These are phyloP conservation scores for Brachycybe producta DNA, from an alignment of 2,888 invertebrate genomes.

Conservation along the genomic window DNA sequence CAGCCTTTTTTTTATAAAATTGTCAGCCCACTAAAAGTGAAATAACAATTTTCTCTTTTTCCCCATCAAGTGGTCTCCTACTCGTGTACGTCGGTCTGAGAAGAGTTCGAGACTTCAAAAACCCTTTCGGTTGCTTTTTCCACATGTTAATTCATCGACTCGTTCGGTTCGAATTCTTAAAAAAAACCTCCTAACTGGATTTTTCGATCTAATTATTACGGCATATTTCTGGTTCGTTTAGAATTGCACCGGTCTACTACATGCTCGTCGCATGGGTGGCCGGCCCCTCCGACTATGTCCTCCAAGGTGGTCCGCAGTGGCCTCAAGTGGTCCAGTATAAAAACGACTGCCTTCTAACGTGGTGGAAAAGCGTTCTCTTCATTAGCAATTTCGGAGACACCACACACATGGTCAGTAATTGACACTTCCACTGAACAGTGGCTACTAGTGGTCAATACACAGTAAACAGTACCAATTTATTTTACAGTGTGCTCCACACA, in stretches of 20 bases:
- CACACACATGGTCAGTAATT: constrained; percentile 1
- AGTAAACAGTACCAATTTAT: neutral
- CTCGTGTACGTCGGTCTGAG: constrained; percentile 4
- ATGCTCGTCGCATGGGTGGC: constrained; percentile 7
- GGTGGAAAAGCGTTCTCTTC: constrained; percentile 8
- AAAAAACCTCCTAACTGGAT: too few relatives aligned
- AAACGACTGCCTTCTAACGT: constrained; percentile 4
- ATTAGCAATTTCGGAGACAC: constrained; percentile 6
- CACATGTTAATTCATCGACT: too few relatives aligned
- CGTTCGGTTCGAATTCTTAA: too few relatives aligned
- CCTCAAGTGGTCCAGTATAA: neutral
- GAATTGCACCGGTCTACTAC: constrained; percentile 4
- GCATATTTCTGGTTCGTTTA: too few relatives aligned
- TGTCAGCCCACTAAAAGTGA: too few relatives aligned
- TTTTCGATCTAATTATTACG: too few relatives aligned
- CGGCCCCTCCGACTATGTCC: constrained; percentile 4
- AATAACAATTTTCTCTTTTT: too few relatives aligned
- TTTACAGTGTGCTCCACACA: constrained; percentile 1
- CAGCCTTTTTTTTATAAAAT: too few relatives aligned
- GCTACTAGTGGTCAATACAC: neutral
- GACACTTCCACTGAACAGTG: neutral
- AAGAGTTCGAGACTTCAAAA: neutral
- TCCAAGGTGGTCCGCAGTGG: constrained; percentile 2
- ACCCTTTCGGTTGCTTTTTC: too few relatives aligned
- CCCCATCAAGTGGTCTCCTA: constrained; percentile 4